Evolutionary conservation across 2,888 invertebrate genomes (phyloP), one percentile per base, ranked within the genome.

Genomic region (Agapostemon virescens): DNA sequence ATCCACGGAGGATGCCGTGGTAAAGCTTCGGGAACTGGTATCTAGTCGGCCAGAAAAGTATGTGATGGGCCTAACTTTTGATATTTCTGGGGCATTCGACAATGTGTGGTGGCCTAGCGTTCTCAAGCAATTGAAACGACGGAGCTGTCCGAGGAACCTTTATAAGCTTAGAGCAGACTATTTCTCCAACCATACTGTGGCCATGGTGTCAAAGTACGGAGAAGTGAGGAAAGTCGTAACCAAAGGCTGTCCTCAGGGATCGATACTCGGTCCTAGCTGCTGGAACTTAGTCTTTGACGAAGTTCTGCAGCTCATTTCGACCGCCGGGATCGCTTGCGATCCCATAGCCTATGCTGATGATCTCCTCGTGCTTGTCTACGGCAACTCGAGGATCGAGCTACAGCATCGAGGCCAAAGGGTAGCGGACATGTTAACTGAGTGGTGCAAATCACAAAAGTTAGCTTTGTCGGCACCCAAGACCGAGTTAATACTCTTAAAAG

Each of bases 1-100:
- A 33, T 72, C 63, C 20, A 72, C 45, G 2, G 81, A 79, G 33
- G 49, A 68, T 20, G 30, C 33, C 5, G 17, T 67, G 42, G 45
- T 67, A 13, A 67, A 67, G 49, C 36, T 69, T 5, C 15, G 36
- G 20, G 52, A 38, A 4, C 9, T 69, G 17, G 3, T 69, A 1
- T 45, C 36, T 1, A 33, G 49, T 20, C 33, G 49, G 1, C 20
- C 20, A 6, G 36, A 52, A 15, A n/a, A 13, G 6, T 69, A 52
- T n/a, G 15, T 52, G 6, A 3, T 69, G 49, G 52, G 11, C 3
- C 52, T 69, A 20, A 6, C 52, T 13, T 69, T 69, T 15, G 52
- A 69, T n/a, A 69, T 69, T 11, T 30, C 68, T 0, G 68, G 52
- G 5, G 36, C 52, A 4, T 45, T 45, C 20, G 45, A 45, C 45